phyloP scores from a whole-genome alignment of 2,113 vertebrate species.

The Zosterops lateralis region DNA sequence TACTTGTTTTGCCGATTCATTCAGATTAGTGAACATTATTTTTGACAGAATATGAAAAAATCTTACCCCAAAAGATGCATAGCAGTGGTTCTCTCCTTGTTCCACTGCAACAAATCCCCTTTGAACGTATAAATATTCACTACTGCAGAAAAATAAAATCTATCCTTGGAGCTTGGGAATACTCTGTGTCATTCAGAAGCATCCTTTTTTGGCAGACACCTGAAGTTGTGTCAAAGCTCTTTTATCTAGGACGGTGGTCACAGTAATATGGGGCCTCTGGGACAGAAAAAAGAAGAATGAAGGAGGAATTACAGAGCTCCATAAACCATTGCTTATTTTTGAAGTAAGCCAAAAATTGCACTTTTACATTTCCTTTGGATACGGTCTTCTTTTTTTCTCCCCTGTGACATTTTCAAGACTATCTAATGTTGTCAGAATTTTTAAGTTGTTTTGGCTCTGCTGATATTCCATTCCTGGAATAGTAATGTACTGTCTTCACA shows the following conservation, averaged over 20 bases:
- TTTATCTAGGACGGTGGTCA: not conserved
- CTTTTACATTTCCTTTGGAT: not conserved
- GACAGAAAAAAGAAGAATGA: not conserved
- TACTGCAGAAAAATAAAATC: not conserved
- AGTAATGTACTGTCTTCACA: not conserved
- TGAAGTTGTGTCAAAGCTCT: not conserved
- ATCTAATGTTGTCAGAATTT: not conserved
- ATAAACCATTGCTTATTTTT: not conserved
- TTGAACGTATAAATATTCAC: slow-evolving; percentile 9
- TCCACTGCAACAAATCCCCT: not conserved
- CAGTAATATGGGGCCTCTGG: not conserved
- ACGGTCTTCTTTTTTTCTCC: not conserved
- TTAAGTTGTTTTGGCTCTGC: not conserved
- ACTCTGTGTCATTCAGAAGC: not conserved
- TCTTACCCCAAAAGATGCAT: not conserved
- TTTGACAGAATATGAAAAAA: slow-evolving; percentile 13
- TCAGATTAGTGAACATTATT: not conserved
- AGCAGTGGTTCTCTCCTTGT: not conserved
- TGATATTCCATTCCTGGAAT: not conserved
- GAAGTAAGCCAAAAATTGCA: not conserved
- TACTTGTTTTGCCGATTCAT: not conserved
- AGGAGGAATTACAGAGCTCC: not conserved
- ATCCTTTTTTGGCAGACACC: slow-evolving; percentile 6
- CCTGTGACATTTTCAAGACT: not conserved
- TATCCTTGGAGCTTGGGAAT: not conserved